These are phyloP conservation scores for Cossypha dichroa DNA, from an alignment of 2,797 vertebrate genomes.

Conservation along the genomic window DNA sequence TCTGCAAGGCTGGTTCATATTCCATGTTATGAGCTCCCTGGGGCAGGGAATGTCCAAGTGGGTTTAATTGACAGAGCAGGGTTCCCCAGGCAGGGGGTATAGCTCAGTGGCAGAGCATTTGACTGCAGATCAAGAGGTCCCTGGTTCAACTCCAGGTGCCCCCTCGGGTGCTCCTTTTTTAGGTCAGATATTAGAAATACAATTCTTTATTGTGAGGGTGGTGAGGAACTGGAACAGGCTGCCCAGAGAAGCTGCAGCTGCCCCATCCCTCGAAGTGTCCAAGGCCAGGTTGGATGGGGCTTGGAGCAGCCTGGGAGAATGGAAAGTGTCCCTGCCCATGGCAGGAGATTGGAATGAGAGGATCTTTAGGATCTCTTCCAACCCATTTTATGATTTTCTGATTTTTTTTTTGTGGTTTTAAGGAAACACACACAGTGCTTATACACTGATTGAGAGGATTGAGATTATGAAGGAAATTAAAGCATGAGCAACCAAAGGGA, in stretches of 20 bases:
- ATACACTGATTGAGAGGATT: not conserved
- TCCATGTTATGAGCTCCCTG: not conserved
- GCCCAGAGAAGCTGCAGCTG: not conserved
- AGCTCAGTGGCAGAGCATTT: constrained; percentile 72
- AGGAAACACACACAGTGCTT: not conserved
- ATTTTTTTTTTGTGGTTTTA: not conserved
- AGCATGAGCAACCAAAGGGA: not conserved
- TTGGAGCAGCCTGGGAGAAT: accelerated
- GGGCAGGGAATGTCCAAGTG: not conserved
- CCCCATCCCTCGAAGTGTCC: not conserved
- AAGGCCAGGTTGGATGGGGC: too few relatives aligned
- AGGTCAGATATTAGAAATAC: not conserved
- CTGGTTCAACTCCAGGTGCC: constrained; percentile 31
- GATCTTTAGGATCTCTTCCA: not conserved
- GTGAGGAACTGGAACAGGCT: not conserved
- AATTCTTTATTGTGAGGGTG: not conserved
- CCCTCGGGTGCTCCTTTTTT: accelerated
- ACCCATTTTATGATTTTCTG: not conserved
- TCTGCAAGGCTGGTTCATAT: not conserved
- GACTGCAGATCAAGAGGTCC: constrained; percentile 73
- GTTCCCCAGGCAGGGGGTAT: not conserved
- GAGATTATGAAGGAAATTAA: not conserved
- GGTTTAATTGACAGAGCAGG: accelerated
- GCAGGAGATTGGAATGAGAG: not conserved
- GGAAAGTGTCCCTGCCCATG: not conserved